phyloP scores from a whole-genome alignment of 2,113 vertebrate species.

The Daphoenositta chrysoptera region DNA sequence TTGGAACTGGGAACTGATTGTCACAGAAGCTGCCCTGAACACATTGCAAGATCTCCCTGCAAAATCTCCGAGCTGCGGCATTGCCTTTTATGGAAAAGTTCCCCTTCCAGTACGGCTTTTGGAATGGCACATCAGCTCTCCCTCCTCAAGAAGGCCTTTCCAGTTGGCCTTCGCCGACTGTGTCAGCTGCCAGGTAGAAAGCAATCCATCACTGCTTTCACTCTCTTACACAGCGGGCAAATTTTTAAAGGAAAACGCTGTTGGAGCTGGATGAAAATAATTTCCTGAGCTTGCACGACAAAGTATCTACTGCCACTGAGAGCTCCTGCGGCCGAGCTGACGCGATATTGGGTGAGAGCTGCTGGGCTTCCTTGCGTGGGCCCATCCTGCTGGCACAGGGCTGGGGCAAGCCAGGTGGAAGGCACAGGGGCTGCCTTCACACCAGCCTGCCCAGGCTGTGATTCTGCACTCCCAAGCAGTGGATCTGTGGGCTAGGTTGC shows the following conservation, averaged over 20 bases:
- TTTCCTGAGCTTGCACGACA: not conserved
- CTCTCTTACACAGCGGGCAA: not conserved
- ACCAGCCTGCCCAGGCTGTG: not conserved
- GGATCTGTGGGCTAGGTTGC: not conserved
- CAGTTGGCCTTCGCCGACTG: not conserved
- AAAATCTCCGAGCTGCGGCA: fast-evolving
- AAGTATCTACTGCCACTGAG: not conserved
- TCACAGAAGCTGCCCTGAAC: not conserved
- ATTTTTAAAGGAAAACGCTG: not conserved
- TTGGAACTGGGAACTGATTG: not conserved
- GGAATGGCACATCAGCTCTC: not conserved
- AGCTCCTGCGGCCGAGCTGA: fast-evolving
- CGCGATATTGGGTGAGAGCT: fast-evolving
- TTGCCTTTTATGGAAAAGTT: not conserved
- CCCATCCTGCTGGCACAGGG: not conserved
- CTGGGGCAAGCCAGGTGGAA: fast-evolving
- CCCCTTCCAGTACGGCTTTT: not conserved
- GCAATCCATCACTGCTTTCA: not conserved
- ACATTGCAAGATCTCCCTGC: not conserved
- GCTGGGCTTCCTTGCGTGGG: fast-evolving
- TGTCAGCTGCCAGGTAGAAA: not conserved
- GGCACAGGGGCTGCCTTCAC: not conserved
- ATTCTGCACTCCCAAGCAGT: not conserved
- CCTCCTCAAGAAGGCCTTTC: not conserved
- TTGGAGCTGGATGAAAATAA: not conserved